Percentiles rank a stretch among this genome's conserved stretches.
Evolutionary conservation across 2,113 vertebrate species (phyloP).

Genomic region (Pithys albifrons): DNA sequence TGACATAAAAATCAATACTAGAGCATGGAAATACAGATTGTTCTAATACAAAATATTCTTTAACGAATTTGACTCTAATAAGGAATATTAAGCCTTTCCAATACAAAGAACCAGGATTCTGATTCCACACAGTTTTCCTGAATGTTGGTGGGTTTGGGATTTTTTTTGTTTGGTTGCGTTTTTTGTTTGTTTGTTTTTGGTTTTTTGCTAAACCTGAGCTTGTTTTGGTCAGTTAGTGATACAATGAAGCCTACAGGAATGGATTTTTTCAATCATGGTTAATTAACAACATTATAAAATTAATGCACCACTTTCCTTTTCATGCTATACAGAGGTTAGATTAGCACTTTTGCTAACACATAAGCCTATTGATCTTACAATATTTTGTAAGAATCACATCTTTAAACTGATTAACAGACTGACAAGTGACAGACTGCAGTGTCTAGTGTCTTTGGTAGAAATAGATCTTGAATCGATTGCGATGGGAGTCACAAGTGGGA

Average conservation of each 20-base stretch:
- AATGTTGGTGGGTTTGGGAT: background rate
- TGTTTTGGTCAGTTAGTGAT: background rate
- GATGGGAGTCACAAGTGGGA: background rate
- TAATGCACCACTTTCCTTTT: background rate
- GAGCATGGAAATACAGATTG: background rate
- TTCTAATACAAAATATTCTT: background rate
- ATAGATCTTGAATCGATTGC: background rate
- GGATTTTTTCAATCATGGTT: background rate
- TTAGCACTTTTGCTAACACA: background rate
- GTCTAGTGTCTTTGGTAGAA: background rate
- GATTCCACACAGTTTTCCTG: background rate
- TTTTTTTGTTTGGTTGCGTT: background rate
- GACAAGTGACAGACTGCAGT: background rate
- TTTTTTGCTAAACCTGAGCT: background rate
- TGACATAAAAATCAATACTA: background rate
- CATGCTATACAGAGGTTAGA: background rate
- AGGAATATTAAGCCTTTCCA: background rate
- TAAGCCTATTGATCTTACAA: conserved; percentile 20
- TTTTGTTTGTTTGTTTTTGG: background rate
- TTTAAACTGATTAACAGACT: conserved; percentile 47
- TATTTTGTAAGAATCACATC: background rate
- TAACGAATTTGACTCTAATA: background rate
- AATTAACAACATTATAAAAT: background rate
- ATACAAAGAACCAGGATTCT: background rate
- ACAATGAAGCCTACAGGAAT: background rate